Evolutionary conservation across 2,797 vertebrate species (phyloP).

Genomic region (Myoxocephalus aenaeus): DNA sequence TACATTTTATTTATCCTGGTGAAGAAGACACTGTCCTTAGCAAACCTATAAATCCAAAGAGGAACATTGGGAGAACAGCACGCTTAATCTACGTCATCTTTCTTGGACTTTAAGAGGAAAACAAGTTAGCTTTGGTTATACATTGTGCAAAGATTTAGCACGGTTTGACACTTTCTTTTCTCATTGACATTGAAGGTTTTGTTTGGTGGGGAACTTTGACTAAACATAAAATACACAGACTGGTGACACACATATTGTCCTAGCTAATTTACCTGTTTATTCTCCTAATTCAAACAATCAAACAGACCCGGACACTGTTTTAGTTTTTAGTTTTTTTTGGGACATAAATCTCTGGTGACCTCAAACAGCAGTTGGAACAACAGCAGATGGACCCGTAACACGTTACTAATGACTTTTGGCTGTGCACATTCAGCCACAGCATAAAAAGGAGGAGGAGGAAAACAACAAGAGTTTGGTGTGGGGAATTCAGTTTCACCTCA

Average conservation of each 20-base stretch:
- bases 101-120: conserved; percentile 29
- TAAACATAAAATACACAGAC: not conserved
- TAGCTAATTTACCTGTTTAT: conserved; percentile 21
- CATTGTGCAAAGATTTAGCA: not conserved
- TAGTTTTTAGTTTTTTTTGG: conserved; percentile 5
- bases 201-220: not conserved
- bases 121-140: not conserved
- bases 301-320: conserved; percentile 20
- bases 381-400: conserved; percentile 61
- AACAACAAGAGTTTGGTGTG: conserved; percentile 37
- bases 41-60: conserved; percentile 18
- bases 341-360: conserved; percentile 44
- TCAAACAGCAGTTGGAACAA: conserved; percentile 37
- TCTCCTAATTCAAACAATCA: conserved; percentile 27
- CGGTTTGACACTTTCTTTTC: not conserved
- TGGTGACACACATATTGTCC: conserved; percentile 5
- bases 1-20: not conserved
- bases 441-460: conserved; percentile 32
- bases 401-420: conserved; percentile 55
- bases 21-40: not conserved
- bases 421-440: conserved; percentile 19
- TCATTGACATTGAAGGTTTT: not conserved
- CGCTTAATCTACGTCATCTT: not conserved
- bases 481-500: conserved; percentile 59
- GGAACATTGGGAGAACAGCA: conserved; percentile 4